A percentile compares a stretch with the other conserved stretches of the same genome.
These are phyloP conservation scores for Notarius lentiginosus DNA, from an alignment of 2,113 vertebrate genomes.

Conservation along the genomic window DNA sequence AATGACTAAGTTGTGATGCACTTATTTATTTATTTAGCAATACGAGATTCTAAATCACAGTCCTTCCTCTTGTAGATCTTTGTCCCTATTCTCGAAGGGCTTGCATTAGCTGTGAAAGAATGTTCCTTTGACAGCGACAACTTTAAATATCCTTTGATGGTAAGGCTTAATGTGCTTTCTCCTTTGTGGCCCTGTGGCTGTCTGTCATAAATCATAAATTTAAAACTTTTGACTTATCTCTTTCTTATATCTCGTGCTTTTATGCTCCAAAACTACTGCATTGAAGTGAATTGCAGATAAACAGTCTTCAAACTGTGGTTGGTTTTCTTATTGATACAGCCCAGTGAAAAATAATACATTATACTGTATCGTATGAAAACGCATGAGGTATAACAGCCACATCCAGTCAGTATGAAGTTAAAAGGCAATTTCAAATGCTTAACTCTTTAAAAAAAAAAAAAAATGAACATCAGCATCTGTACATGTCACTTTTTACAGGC, in stretches of 20 bases:
- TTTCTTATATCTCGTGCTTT: neutral
- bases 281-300: neutral
- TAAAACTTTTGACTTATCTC: no score
- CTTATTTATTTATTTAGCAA: neutral
- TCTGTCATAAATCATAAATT: neutral
- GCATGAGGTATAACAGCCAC: neutral
- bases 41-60: neutral
- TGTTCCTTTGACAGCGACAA: slow-evolving; percentile 97
- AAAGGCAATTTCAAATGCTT: neutral
- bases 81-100: slow-evolving; percentile 91
- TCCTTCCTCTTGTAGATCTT: slow-evolving; percentile 82
- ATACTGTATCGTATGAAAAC: neutral
- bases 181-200: neutral
- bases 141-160: slow-evolving; percentile 98
- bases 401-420: neutral
- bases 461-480: slow-evolving; percentile 19
- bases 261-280: neutral
- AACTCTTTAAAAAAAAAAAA: neutral
- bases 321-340: neutral
- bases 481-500: slow-evolving; percentile 75
- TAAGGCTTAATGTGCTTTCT: slow-evolving; percentile 65
- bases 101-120: slow-evolving; percentile 92
- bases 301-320: neutral
- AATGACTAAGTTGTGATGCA: neutral
- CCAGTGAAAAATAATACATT: neutral